phyloP scores from a whole-genome alignment of 2,797 vertebrate species.

The Hippocampus kuda region DNA sequence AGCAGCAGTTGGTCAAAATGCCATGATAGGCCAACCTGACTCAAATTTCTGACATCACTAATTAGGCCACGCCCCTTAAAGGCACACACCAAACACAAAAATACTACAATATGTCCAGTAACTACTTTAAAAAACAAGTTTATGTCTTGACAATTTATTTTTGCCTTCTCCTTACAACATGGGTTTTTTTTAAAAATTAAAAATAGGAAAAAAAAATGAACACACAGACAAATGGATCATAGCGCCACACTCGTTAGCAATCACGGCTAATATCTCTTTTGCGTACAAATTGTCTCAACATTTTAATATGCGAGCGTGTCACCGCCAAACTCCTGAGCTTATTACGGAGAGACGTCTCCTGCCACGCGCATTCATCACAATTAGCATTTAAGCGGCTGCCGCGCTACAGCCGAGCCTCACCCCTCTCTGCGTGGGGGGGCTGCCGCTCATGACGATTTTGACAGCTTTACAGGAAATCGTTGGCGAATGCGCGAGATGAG shows the following conservation, averaged over 20 bases:
- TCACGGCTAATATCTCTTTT: conserved; percentile 17
- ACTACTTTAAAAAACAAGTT: too few relatives aligned
- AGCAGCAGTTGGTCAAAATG: too few relatives aligned
- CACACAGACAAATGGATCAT: background rate
- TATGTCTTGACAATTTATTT: too few relatives aligned
- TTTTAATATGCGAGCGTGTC: conserved; percentile 38
- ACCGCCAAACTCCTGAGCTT: conserved; percentile 32
- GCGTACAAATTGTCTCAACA: conserved; percentile 34
- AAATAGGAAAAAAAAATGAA: too few relatives aligned
- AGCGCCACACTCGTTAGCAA: background rate
- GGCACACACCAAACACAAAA: too few relatives aligned
- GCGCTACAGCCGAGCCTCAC: background rate
- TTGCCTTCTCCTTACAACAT: too few relatives aligned
- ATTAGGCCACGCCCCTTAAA: too few relatives aligned
- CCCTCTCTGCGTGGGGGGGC: background rate
- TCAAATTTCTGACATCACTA: too few relatives aligned
- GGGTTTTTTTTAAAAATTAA: too few relatives aligned
- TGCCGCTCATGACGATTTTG: conserved; percentile 27
- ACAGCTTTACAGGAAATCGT: conserved; percentile 55
- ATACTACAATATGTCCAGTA: too few relatives aligned
- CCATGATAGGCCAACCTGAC: too few relatives aligned
- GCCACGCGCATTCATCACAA: conserved; percentile 51
- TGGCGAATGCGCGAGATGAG: conserved; percentile 37
- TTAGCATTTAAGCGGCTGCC: conserved; percentile 42
- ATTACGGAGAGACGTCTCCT: conserved; percentile 40